Base-by-base conservation (phyloP, 1,140 invertebrate genomes). In the Palaemon carinicauda region DNA sequence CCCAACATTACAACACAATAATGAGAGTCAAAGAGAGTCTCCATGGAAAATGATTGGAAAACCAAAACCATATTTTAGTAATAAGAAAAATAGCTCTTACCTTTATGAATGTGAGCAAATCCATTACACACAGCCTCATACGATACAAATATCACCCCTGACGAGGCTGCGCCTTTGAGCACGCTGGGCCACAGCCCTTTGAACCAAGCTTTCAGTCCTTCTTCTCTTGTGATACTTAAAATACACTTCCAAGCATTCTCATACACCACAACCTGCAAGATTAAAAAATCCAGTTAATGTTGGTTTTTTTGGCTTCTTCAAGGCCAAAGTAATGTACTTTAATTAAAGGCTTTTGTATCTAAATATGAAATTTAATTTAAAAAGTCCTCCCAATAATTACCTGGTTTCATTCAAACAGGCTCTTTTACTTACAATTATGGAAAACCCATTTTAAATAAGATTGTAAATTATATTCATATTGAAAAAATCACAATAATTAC, bases 131-230 rank as follows among this genome's bases (percentile, higher is more conserved):
- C 82, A 80, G 94, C 92, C 92, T 97, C 96, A 93, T 96, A 98
- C 79, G 94, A 92, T 69, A 94, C 94, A 92, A 97, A 97, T 92
- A 96, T 94, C 19, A 96, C 91, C 15, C 95, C 95, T 80, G 95
- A 94, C 0, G 95, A 94, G 41, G 94, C 90, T 24, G 94, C 93
- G 83, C 96, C 95, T 92, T 98, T 98, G 0, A 96, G 78, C 79
- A 96, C 92, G 92, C 95, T 96, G 0, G 96, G 96, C 12, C 92
- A 91, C 69, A 96, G 92, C 3, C 96, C 96, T 93, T 97, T 97
- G 91, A 95, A 97, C 9, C 97, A 91, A 4, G 95, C 95, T 29
- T 89, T 65, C 15, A 95, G 84, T 1, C 96, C 95, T 92, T 97
- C 96, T 50, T 89, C 80, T 27, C n/a, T 15, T 19, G 94, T 90